Percentiles rank a stretch among this genome's conserved stretches.
phyloP scores from a whole-genome alignment of 2,113 vertebrate species.

The Zapus hudsonius region DNA sequence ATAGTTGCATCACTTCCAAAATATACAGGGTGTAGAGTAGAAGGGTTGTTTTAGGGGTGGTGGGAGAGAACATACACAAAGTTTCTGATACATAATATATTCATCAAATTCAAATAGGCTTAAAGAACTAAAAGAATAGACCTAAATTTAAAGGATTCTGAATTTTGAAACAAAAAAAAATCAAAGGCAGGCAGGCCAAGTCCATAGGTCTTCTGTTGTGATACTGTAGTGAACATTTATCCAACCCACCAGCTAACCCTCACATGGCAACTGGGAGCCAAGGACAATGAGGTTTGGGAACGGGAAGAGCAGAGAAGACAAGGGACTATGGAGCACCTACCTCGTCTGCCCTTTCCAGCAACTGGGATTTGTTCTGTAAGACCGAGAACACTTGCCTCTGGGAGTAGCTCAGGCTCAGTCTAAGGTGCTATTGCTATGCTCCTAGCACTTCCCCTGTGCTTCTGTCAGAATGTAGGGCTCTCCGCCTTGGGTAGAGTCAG shows the following conservation, averaged over 20 bases:
- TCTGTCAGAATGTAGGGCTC: background rate
- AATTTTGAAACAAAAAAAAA: background rate
- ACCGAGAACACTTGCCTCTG: background rate
- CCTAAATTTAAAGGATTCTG: background rate
- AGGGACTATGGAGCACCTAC: background rate
- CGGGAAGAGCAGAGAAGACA: background rate
- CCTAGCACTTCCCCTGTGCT: too few relatives aligned
- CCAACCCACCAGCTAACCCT: background rate
- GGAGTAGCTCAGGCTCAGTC: background rate
- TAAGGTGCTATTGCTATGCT: background rate
- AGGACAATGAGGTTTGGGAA: background rate
- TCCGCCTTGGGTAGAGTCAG: background rate
- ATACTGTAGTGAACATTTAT: background rate
- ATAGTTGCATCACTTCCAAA: background rate
- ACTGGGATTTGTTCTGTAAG: background rate
- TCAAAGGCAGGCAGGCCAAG: too few relatives aligned
- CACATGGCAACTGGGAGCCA: background rate
- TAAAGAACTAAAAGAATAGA: background rate
- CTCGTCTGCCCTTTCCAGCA: background rate
- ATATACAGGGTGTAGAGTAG: too few relatives aligned
- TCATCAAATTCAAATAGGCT: background rate
- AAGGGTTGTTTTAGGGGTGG: background rate
- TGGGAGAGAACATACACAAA: background rate
- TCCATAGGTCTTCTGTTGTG: background rate
- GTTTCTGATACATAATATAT: background rate